phyloP scores from a whole-genome alignment of 2,113 vertebrate species.

The Fulica atra region DNA sequence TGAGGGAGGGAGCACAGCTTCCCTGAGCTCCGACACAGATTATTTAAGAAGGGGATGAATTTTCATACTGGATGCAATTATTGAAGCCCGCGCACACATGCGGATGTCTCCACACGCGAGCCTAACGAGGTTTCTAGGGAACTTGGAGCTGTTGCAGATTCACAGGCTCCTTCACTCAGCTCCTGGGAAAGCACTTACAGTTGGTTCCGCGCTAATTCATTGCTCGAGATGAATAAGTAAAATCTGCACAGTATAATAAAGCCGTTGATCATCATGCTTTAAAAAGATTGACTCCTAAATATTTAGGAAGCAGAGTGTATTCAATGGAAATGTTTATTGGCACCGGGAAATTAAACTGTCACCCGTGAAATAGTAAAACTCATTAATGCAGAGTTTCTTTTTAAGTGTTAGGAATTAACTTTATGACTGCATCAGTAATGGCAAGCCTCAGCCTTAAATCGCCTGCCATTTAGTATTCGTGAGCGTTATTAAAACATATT shows the following conservation, averaged over 20 bases:
- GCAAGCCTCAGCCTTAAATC: conserved; percentile 51
- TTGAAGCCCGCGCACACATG: rapidly evolving
- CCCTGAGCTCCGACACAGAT: background rate
- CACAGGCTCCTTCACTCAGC: conserved; percentile 10
- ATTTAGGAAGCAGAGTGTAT: conserved; percentile 61
- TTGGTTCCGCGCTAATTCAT: conserved; percentile 53
- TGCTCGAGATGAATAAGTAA: conserved; percentile 58
- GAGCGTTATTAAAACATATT: conserved; percentile 62
- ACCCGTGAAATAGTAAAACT: conserved; percentile 72
- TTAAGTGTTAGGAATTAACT: conserved; percentile 69
- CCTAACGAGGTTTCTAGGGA: conserved; percentile 26
- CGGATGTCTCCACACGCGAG: background rate
- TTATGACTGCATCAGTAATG: conserved; percentile 48
- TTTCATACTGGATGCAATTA: conserved; percentile 34
- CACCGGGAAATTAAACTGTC: conserved; percentile 70
- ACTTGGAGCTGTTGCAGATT: conserved; percentile 22
- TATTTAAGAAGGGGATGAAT: conserved; percentile 18
- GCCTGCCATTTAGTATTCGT: conserved; percentile 27
- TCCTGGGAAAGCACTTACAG: conserved; percentile 32
- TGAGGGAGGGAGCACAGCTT: background rate
- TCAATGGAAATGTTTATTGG: conserved; percentile 66
- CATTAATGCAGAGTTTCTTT: conserved; percentile 69
- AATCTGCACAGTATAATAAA: conserved; percentile 63
- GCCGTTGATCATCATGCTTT: conserved; percentile 49
- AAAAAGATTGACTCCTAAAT: conserved; percentile 62